Evolutionary conservation across 2,888 invertebrate species (phyloP), one percentile per base, ranked within the genome.

Genomic region (Nemoura dubitans): DNA sequence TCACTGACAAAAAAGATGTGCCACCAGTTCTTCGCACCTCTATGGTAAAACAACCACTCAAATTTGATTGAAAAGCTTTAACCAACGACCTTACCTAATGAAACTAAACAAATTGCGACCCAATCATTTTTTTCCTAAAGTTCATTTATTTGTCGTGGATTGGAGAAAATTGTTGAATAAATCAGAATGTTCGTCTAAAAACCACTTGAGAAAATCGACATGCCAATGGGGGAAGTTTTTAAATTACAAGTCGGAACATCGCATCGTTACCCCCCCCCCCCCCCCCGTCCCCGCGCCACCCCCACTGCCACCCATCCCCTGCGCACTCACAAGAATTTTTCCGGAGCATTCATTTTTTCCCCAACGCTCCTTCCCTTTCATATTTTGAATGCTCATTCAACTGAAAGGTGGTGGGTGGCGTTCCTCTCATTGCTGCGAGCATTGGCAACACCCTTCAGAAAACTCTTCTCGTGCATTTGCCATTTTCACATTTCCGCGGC

Each of bases 241-340:
- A 84, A 84, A 84, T 84, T 84, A 76, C 84, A 84, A 84, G 27
- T 84, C 84, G 26, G 84, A 84, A 76, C 84, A 84, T 84, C 84
- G 59, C 84, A 59, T 30, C 76, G 29, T 84, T 84, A 59, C 59
- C 59, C 59, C 84, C 59, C 28, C 84, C 76, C 76, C 76, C 0
- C 26, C 28, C 27, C 76, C 5, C n/a, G 6, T 16, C 5, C 28
- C 27, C 27, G 3, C 28, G 16, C 14, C 16, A 6, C 59, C 59
- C 59, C 21, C 28, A 26, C 27, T 59, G 59, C 14, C 83, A n/a
- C 83, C 83, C 7, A 83, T 27, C n/a, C 83, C 21, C 10, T n/a
- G n/a, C 26, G 28, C 28, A 28, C 30, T 30, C n/a, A 30, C n/a
- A 27, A 27, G 84, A 76, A 27, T 84, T 84, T 83, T 83, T 76